Evolutionary conservation across 2,888 invertebrate genomes (phyloP).

Genomic region (Meiosimyza decipiens): DNA sequence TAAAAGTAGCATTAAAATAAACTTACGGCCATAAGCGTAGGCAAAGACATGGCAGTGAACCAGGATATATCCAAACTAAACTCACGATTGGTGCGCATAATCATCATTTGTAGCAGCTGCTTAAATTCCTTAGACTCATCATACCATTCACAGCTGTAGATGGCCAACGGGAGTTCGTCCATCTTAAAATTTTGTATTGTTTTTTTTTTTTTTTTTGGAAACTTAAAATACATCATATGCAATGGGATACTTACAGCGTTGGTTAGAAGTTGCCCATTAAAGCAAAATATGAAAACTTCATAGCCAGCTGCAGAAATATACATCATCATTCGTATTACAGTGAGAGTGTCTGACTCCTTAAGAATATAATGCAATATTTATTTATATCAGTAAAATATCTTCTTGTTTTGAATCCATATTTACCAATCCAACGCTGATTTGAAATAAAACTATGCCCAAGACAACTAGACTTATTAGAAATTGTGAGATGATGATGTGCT

Average conservation of each 20-base stretch:
- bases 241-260: slow-evolving; percentile 31
- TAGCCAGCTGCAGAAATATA: slow-evolving; percentile 54
- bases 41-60: slow-evolving; percentile 58
- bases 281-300: slow-evolving; percentile 57
- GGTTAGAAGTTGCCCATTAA: slow-evolving; percentile 56
- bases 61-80: slow-evolving; percentile 56
- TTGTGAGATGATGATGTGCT: slow-evolving; percentile 56
- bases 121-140: slow-evolving; percentile 54
- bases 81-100: slow-evolving; percentile 54
- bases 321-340: slow-evolving; percentile 56
- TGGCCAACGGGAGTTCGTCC: slow-evolving; percentile 52
- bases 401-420: background rate
- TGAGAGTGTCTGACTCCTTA: slow-evolving; percentile 47
- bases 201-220: no score
- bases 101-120: slow-evolving; percentile 56
- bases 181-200: slow-evolving; percentile 42
- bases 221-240: no score
- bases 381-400: background rate
- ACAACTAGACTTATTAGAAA: slow-evolving; percentile 56
- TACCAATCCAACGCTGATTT: slow-evolving; percentile 56
- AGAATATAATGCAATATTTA: background rate
- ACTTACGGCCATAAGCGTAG: slow-evolving; percentile 58
- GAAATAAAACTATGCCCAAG: slow-evolving; percentile 55
- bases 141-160: slow-evolving; percentile 57
- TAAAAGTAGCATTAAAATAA: background rate